These are phyloP conservation scores for Bombus breviceps DNA, from an alignment of 1,140 invertebrate genomes.

Conservation along the genomic window DNA sequence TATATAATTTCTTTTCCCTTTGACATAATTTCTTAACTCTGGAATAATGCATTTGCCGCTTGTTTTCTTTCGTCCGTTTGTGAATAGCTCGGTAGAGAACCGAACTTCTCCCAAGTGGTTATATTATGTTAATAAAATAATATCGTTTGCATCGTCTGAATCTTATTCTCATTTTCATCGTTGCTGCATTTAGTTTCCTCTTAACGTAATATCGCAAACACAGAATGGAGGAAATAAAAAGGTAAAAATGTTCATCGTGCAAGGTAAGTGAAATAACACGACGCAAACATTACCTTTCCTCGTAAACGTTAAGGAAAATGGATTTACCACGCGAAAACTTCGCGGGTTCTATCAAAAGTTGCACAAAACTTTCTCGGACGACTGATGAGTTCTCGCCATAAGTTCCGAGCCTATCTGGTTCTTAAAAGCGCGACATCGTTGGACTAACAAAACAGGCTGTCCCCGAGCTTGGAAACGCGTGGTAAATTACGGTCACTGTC, in stretches of 20 bases:
- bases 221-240: neutral
- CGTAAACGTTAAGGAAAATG: constrained; percentile 35
- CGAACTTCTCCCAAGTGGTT: no score
- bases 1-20: neutral
- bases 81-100: no score
- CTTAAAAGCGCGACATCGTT: constrained; percentile 35
- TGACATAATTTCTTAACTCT: neutral
- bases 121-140: no score
- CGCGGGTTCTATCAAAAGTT: constrained; percentile 61
- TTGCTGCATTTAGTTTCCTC: no score
- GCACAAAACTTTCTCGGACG: constrained; percentile 41
- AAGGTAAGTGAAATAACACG: neutral
- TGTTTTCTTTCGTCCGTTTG: no score
- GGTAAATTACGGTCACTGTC: neutral
- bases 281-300: neutral
- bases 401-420: constrained; percentile 5
- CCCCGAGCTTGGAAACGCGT: neutral
- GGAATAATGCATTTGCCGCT: no score
- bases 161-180: no score
- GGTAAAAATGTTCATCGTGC: neutral
- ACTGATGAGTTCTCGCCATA: constrained; percentile 52
- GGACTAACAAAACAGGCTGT: constrained; percentile 54
- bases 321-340: constrained; percentile 38
- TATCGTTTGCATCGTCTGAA: no score
- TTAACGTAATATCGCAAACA: neutral